Percentiles rank a stretch among this genome's conserved stretches.
Evolutionary conservation across 2,797 vertebrate species (phyloP).

Genomic region (Gadopsis marmoratus): DNA sequence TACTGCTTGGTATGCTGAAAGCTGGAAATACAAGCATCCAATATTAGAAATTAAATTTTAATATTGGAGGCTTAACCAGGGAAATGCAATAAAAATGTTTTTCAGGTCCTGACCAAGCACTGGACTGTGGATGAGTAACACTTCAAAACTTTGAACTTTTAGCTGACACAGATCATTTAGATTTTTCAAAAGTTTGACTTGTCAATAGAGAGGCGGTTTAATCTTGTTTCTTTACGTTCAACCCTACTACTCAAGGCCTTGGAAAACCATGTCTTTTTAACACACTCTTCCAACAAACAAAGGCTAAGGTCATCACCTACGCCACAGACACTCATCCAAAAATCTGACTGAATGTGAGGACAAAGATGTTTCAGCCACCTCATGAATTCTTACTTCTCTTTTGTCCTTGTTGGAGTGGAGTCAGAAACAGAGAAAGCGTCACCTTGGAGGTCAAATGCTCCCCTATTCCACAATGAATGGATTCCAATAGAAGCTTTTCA

Average conservation of each 20-base stretch:
- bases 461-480: background rate
- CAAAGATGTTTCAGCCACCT: background rate
- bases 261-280: background rate
- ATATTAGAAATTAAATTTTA: constrained; percentile 42
- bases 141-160: constrained; percentile 8
- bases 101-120: constrained; percentile 75
- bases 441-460: background rate
- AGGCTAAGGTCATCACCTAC: background rate
- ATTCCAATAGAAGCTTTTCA: background rate
- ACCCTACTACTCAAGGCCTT: background rate
- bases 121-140: background rate
- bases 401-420: constrained; percentile 4
- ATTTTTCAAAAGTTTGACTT: background rate
- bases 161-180: background rate
- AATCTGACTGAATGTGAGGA: background rate
- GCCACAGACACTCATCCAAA: background rate
- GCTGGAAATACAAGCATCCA: constrained; percentile 30
- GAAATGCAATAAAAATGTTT: constrained; percentile 46
- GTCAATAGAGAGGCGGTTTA: background rate
- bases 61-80: constrained; percentile 32
- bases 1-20: constrained; percentile 43
- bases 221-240: background rate
- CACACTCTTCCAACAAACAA: background rate
- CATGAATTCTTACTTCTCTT: background rate
- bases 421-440: background rate